Percentiles rank a stretch among this genome's conserved stretches.
Conservation (phyloP, 2,797 vertebrate genomes). For the Ispidina lecontei region DNA sequence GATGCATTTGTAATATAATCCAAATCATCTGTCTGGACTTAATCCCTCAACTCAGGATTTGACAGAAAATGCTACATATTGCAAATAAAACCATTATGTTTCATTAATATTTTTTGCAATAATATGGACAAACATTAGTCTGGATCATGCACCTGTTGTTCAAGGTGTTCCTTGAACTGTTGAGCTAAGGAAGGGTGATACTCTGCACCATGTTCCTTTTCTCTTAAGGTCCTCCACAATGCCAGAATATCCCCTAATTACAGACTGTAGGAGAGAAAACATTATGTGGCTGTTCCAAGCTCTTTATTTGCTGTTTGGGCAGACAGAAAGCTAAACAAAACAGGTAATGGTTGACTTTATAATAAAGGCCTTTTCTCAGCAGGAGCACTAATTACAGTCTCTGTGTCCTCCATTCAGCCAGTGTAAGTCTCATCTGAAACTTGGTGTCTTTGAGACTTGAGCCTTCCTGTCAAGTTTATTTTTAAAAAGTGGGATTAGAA, state of each 20-base stretch:
- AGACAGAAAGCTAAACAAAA: slow-evolving; percentile 28
- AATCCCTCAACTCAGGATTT: background rate
- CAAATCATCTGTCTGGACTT: background rate
- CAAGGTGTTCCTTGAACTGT: background rate
- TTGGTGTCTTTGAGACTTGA: background rate
- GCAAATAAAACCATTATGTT: background rate
- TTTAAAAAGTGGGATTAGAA: background rate
- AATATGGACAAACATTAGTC: background rate
- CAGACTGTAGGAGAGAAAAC: background rate
- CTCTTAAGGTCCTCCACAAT: background rate
- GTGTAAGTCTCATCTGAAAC: background rate
- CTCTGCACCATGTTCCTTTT: background rate
- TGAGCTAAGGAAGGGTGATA: background rate
- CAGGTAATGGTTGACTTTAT: slow-evolving; percentile 16
- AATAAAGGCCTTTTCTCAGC: background rate
- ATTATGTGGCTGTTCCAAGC: background rate
- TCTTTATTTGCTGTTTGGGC: background rate
- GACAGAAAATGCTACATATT: background rate
- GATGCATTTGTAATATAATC: background rate
- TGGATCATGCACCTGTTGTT: background rate
- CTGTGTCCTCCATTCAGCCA: background rate
- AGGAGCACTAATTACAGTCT: background rate
- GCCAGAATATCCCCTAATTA: slow-evolving; percentile 28
- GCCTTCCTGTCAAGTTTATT: background rate
- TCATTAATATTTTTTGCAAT: background rate